Percentiles rank a stretch among this genome's conserved stretches.
Conservation (phyloP, 2,888 invertebrate genomes). For the Pandemis cinnamomeana region DNA sequence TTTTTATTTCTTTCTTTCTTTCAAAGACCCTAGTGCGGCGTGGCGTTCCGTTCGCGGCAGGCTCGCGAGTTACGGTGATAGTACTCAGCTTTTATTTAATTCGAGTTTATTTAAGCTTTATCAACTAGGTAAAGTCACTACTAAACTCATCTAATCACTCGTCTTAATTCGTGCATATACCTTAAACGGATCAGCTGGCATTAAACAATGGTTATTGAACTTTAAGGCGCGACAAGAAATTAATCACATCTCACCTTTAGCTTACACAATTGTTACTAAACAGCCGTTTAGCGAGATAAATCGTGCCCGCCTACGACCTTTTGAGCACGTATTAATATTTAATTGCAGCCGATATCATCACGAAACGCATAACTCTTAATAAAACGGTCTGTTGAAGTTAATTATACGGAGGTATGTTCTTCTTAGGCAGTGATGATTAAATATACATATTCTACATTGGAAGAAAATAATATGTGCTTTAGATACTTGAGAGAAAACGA, state of each 20-base stretch:
- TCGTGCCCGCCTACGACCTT: constrained; percentile 67
- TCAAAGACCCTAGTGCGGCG: no score
- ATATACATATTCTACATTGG: no score
- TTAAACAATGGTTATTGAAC: constrained; percentile 28
- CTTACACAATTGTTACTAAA: constrained; percentile 62
- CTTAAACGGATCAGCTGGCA: constrained; percentile 6
- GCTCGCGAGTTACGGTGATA: no score
- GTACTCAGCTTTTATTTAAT: no score
- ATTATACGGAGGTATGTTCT: constrained; percentile 62
- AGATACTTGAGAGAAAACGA: no score
- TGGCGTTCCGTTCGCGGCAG: no score
- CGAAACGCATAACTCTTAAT: constrained; percentile 78
- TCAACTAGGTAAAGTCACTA: not conserved
- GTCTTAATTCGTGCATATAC: not conserved
- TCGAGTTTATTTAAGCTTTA: no score
- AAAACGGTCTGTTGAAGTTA: constrained; percentile 83
- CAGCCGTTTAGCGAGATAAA: constrained; percentile 64
- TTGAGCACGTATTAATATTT: constrained; percentile 80
- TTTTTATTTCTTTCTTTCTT: no score
- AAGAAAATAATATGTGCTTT: no score
- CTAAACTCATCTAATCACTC: not conserved
- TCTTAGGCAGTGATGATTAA: not conserved
- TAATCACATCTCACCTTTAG: constrained; percentile 61
- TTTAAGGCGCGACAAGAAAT: constrained; percentile 40
- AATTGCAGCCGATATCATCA: constrained; percentile 83